Base-by-base conservation (phyloP, 64 coral and sea anemone genomes). In the Acropora tenuis region DNA sequence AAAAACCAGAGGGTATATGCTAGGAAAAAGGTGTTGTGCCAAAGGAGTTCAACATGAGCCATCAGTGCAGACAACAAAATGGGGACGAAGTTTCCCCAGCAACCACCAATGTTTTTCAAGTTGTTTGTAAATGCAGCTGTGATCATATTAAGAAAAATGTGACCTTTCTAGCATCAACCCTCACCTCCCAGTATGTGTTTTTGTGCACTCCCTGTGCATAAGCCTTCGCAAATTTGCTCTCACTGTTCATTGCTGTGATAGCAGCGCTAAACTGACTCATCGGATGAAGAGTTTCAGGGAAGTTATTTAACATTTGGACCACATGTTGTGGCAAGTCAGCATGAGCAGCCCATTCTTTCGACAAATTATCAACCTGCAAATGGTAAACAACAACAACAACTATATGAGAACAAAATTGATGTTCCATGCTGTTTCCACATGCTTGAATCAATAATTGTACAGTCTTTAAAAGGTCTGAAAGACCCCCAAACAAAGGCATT, bases 191-290 rank as follows among this genome's bases (percentile, higher is more conserved):
- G 78, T 96, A 94, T 3, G 91, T 76, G 4, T 30, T 6, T 67
- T 99, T 99, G 5, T 78, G 90, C 0, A 92, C 91, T 69, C 97
- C 97, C 71, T 84, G 30, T 4, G 61, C 61, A 74, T 99, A 99
- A 19, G 91, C 97, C 67, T 94, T 91, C 7, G 90, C 91, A 94
- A 99, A 99, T 42, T 99, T 90, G 89, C 97, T 99, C 59, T 99
- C 97, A 49, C 91, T 99, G 85, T 94, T 95, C 97, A 99, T 96
- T 44, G 97, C 97, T 2, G 97, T 99, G 57, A 99, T 93, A 7
- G 97, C 97, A 49, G 97, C 94, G 92, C 97, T 96, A 43, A 99
- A 96, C 85, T 99, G 97, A 71, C 97, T 96, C 97, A 99, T 99
- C 3, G 97, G 97, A 86, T 99, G 97, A 60, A 99, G 83, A 8